A percentile compares a stretch with the other conserved stretches of the same genome.
phyloP scores from a whole-genome alignment of 2,888 invertebrate genomes.

The Erannis defoliaria region DNA sequence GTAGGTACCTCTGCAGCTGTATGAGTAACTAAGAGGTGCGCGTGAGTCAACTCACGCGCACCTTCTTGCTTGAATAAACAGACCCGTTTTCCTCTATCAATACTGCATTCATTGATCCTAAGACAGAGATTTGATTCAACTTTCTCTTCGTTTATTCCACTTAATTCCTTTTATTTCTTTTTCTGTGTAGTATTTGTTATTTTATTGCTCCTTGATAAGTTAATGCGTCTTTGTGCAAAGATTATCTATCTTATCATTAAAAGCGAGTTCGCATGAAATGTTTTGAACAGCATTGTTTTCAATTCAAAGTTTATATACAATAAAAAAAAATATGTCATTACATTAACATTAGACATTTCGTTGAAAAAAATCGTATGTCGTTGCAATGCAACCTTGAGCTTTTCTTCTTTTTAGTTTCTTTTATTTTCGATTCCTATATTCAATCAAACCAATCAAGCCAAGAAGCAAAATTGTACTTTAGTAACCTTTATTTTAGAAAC shows the following conservation, averaged over 20 bases:
- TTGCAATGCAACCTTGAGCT: neutral
- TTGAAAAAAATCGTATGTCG: neutral
- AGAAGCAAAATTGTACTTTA: neutral
- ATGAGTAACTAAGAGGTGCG: slow-evolving; percentile 18
- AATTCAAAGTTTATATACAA: neutral
- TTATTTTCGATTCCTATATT: neutral
- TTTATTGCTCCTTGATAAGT: neutral
- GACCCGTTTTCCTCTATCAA: slow-evolving; percentile 12
- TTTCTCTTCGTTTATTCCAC: slow-evolving; percentile 1
- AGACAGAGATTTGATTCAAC: neutral
- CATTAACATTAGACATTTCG: neutral
- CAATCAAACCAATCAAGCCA: neutral
- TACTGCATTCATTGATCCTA: slow-evolving; percentile 25
- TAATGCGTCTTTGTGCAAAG: slow-evolving; percentile 4
- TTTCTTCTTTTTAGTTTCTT: neutral
- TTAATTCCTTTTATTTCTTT: neutral
- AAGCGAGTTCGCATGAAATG: slow-evolving; percentile 12
- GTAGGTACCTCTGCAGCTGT: slow-evolving; percentile 4
- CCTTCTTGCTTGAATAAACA: slow-evolving; percentile 29
- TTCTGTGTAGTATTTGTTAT: neutral
- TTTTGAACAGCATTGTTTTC: slow-evolving; percentile 8
- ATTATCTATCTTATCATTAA: slow-evolving; percentile 13
- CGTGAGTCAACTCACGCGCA: slow-evolving; percentile 49
- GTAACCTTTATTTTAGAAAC: neutral
- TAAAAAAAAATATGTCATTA: neutral